These are phyloP conservation scores for Acanthurus tractus DNA, from an alignment of 2,797 vertebrate genomes.

Conservation along the genomic window DNA sequence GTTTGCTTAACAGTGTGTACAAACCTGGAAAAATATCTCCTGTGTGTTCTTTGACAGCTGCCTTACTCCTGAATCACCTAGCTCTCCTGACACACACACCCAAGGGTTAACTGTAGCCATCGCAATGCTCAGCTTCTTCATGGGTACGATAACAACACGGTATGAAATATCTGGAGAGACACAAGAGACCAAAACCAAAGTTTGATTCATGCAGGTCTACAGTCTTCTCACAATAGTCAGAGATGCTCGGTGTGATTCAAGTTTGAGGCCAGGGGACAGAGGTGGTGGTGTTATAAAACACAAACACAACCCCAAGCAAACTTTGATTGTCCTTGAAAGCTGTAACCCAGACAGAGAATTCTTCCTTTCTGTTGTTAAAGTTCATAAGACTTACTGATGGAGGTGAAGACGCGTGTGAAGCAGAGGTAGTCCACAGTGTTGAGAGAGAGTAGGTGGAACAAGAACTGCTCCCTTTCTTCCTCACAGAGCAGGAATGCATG, in stretches of 20 bases:
- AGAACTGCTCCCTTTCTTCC: conserved; percentile 97
- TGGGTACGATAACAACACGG: conserved; percentile 94
- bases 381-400: conserved; percentile 90
- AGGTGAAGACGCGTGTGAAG: conserved; percentile 97
- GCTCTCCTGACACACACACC: conserved; percentile 96
- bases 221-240: conserved; percentile 1
- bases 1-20: conserved; percentile 38
- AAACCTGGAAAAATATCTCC: conserved; percentile 97
- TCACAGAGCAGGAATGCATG: conserved; percentile 97
- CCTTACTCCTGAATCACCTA: conserved; percentile 94
- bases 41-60: conserved; percentile 96
- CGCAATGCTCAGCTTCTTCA: conserved; percentile 96
- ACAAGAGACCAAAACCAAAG: not conserved
- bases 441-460: conserved; percentile 96
- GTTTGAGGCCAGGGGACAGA: conserved; percentile 2
- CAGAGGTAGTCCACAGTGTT: conserved; percentile 99
- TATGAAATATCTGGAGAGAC: conserved; percentile 92
- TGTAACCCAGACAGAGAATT: conserved; percentile 22
- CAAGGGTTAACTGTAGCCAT: conserved; percentile 97
- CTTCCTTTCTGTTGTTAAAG: not conserved
- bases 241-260: not conserved
- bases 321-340: not conserved
- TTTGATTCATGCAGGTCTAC: conserved; percentile 2
- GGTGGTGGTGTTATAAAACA: not conserved
- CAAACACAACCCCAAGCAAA: not conserved